These are phyloP conservation scores for Dryococelus australis DNA, from an alignment of 2,888 invertebrate species.

Conservation along the genomic window DNA sequence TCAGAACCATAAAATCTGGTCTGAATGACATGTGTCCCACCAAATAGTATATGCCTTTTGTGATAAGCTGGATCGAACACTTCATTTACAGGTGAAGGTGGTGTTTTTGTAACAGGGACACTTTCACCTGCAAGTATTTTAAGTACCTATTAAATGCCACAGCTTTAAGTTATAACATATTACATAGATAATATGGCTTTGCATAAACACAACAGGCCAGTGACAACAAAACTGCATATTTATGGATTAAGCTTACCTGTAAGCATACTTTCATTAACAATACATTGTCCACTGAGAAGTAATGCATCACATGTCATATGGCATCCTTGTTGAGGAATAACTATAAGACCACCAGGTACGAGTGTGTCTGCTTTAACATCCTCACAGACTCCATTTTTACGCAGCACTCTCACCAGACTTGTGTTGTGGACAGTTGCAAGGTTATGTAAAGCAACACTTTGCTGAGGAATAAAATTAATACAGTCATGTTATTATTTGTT, in stretches of 20 bases:
- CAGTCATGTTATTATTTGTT: not conserved
- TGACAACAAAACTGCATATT: too few relatives aligned
- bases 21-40: slow-evolving; percentile 90
- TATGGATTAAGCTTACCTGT: slow-evolving; percentile 70
- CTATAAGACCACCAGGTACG: slow-evolving; percentile 89
- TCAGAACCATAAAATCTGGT: slow-evolving; percentile 79
- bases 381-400: slow-evolving; percentile 50
- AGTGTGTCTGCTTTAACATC: slow-evolving; percentile 58
- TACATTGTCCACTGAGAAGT: slow-evolving; percentile 84
- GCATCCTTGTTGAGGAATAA: slow-evolving; percentile 84
- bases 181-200: not conserved
- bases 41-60: slow-evolving; percentile 85
- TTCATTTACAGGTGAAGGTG: slow-evolving; percentile 66
- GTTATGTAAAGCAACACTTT: slow-evolving; percentile 71
- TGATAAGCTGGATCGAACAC: slow-evolving; percentile 77
- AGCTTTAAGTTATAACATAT: not conserved
- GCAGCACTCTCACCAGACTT: slow-evolving; percentile 66
- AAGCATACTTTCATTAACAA: slow-evolving; percentile 94
- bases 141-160: not conserved
- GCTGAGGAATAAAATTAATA: slow-evolving; percentile 60
- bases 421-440: slow-evolving; percentile 70
- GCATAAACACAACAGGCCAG: not conserved
- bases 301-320: slow-evolving; percentile 91
- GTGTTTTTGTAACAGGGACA: slow-evolving; percentile 66
- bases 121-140: slow-evolving; percentile 63